Evolutionary conservation across 2,113 vertebrate species (phyloP), one percentile per base, ranked within the genome.

Genomic region (Argyrosomus japonicus): DNA sequence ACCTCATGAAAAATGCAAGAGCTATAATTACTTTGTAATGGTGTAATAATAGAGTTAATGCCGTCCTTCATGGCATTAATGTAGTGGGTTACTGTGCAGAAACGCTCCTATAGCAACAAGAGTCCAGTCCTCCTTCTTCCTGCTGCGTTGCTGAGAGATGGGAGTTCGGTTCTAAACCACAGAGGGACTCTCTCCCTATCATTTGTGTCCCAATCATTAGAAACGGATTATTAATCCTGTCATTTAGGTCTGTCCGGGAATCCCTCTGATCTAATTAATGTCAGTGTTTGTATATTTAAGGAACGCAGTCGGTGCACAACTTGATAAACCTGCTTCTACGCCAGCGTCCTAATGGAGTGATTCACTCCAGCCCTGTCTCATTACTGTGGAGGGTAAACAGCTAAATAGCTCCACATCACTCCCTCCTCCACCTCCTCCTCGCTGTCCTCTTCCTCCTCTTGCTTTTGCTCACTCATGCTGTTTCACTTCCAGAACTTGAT

Each of bases 161-260:
- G 15, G 36, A 36, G 48, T 17, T 48, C 0, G 7, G 4, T 19
- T 45, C 15, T 53, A 27, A 73, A 19, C 6, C 14, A 12, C 21
- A 10, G 8, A n/a, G 56, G 21, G 25, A 45, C 48, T 18, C 14
- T 65, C n/a, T 51, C 7, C 36, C 36, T 8, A 9, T 40, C 8
- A 14, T 68, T 29, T 74, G 27, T 48, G 56, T 75, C 17, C 7
- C 2, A 1, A 6, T 14, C 51, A 18, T 79, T 32, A 68, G 32
- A 54, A 65, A 58, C 25, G 18, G 63, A 81, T 89, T 88, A 90
- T 89, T 85, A 82, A 77, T 87, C 74, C 79, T 76, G 80, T 87
- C 83, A 68, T 85, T 90, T 65, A 67, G 73, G 19, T 64, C 51
- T 72, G n/a, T 63, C 51, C 40, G 64, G 57, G 77, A 89, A 77